Conservation (phyloP, 2,888 invertebrate species). For the Hydroisotoma schaefferi region DNA sequence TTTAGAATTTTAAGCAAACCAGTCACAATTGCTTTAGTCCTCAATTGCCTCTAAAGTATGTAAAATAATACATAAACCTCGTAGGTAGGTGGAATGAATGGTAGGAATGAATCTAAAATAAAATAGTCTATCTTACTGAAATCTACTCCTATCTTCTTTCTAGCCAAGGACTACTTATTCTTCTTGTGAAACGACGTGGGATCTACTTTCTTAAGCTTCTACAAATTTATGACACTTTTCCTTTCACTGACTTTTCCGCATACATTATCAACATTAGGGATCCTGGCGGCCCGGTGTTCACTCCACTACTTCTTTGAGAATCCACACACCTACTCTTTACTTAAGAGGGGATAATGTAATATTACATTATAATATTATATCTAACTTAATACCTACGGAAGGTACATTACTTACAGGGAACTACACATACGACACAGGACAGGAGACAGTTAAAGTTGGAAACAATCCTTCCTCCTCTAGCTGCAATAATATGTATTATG, state of each 20-base stretch:
- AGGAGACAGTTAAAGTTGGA: too few relatives aligned
- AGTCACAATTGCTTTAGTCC: slow-evolving; percentile 19
- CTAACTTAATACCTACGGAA: too few relatives aligned
- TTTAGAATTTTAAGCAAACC: slow-evolving; percentile 23
- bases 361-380: not conserved
- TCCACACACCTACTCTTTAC: slow-evolving; percentile 3
- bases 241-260: slow-evolving; percentile 47
- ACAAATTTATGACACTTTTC: slow-evolving; percentile 49
- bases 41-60: not conserved
- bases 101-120: not conserved
- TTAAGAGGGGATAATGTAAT: not conserved
- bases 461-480: too few relatives aligned
- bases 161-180: not conserved
- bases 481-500: too few relatives aligned
- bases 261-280: slow-evolving; percentile 43
- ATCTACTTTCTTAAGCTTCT: slow-evolving; percentile 17
- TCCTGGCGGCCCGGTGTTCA: not conserved
- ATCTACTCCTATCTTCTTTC: slow-evolving; percentile 19
- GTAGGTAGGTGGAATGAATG: not conserved
- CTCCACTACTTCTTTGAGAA: not conserved
- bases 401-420: too few relatives aligned
- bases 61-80: too few relatives aligned
- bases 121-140: slow-evolving; percentile 10
- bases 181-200: too few relatives aligned
- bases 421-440: too few relatives aligned